These are phyloP conservation scores for Anomalospiza imberbis DNA, from an alignment of 2,797 vertebrate genomes.

Conservation along the genomic window DNA sequence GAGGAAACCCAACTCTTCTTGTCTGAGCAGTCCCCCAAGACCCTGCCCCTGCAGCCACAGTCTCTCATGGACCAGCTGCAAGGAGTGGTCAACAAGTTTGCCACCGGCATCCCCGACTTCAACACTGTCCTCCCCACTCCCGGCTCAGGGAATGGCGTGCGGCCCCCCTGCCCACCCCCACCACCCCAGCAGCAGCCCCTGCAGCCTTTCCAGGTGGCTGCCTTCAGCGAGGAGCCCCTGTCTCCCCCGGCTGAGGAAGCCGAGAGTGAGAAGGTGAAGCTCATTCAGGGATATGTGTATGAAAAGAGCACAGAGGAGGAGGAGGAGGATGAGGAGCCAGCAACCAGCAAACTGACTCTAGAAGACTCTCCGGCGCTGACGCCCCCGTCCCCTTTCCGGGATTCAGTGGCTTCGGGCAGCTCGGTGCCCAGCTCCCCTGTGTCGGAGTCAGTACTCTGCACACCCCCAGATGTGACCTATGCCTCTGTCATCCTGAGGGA, in stretches of 20 bases:
- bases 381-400: conserved; percentile 95
- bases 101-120: conserved; percentile 78
- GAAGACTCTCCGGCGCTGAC: conserved; percentile 88
- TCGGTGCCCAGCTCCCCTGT: conserved; percentile 84
- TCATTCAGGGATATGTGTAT: conserved; percentile 88
- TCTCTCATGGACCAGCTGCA: conserved; percentile 80
- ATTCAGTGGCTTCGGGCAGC: conserved; percentile 89
- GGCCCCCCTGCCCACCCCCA: conserved; percentile 69
- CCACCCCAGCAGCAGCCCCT: conserved; percentile 72
- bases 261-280: conserved; percentile 84
- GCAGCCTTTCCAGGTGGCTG: conserved; percentile 70
- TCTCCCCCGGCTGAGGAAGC: conserved; percentile 72
- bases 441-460: conserved; percentile 90
- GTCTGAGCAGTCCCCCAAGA: conserved; percentile 73
- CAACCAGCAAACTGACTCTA: conserved; percentile 81
- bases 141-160: conserved; percentile 60
- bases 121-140: conserved; percentile 70
- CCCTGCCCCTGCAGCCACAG: conserved; percentile 73
- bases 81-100: conserved; percentile 83
- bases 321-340: conserved; percentile 80
- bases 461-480: conserved; percentile 84
- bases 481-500: conserved; percentile 86
- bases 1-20: conserved; percentile 80
- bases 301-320: conserved; percentile 84
- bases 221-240: conserved; percentile 78